Conservation (phyloP, 2,113 vertebrate genomes). For the Campylorhamphus procurvoides region DNA sequence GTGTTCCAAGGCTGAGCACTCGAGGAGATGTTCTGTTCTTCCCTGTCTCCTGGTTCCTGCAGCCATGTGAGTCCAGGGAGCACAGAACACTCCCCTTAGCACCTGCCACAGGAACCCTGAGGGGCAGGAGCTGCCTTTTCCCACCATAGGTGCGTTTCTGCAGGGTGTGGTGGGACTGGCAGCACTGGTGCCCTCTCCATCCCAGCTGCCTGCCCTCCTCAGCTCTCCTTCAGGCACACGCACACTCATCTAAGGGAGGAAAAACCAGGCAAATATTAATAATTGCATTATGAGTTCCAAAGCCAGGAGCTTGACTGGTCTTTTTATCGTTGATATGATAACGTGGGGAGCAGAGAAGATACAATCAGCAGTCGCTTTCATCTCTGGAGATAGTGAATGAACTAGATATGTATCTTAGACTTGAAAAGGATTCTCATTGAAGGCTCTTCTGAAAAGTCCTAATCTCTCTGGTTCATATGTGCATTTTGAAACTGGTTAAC, state of each 20-base stretch:
- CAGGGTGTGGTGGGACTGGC: rapidly evolving
- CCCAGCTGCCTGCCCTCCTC: background rate
- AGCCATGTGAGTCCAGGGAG: background rate
- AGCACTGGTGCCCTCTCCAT: background rate
- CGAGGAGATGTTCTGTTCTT: rapidly evolving
- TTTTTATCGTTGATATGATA: constrained; percentile 22
- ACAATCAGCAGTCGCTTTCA: constrained; percentile 44
- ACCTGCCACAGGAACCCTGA: background rate
- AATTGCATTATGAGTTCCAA: background rate
- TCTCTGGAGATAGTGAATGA: constrained; percentile 25
- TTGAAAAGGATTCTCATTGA: background rate
- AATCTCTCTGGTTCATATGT: background rate
- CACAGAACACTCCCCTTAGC: rapidly evolving
- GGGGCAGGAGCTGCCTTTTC: background rate
- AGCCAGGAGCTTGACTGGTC: background rate
- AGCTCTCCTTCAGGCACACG: background rate
- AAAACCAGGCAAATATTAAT: background rate
- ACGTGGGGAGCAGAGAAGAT: constrained; percentile 19
- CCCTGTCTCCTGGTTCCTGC: background rate
- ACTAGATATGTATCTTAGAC: constrained; percentile 12
- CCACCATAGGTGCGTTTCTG: rapidly evolving
- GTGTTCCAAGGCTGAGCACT: background rate
- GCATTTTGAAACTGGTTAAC: background rate
- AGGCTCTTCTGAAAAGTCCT: constrained; percentile 1
- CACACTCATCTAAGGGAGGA: background rate